A percentile compares a stretch with the other conserved stretches of the same genome.
phyloP scores from a whole-genome alignment of 2,113 vertebrate genomes.

The Chamaea fasciata region DNA sequence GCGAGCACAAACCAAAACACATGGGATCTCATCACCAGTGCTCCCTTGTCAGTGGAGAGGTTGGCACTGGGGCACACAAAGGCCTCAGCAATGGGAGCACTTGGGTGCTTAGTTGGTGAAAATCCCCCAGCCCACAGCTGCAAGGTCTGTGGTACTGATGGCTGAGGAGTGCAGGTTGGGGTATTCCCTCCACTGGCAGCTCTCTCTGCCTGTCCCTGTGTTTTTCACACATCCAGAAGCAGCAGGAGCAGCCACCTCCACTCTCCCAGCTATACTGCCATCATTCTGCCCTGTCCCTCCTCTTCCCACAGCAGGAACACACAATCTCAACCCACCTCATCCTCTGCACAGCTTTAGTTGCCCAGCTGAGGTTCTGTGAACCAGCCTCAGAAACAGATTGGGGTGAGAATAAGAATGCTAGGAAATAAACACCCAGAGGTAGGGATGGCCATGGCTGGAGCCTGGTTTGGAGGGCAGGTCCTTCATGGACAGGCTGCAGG shows the following conservation, averaged over 20 bases:
- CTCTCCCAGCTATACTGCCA: neutral
- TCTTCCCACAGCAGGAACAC: neutral
- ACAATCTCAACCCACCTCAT: neutral
- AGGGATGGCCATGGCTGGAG: neutral
- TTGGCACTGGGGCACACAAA: neutral
- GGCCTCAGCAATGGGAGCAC: neutral
- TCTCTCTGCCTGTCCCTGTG: neutral
- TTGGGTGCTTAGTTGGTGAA: neutral
- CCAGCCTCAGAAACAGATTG: neutral
- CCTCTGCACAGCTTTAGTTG: neutral
- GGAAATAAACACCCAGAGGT: neutral
- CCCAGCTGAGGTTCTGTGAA: neutral
- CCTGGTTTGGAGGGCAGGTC: neutral
- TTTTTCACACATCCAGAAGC: neutral
- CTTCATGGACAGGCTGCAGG: neutral
- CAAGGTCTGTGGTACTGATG: neutral
- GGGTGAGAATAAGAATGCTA: neutral
- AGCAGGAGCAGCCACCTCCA: neutral
- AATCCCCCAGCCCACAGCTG: accelerated
- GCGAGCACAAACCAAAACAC: conserved; percentile 16
- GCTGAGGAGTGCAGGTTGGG: too few relatives aligned
- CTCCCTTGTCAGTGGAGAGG: neutral
- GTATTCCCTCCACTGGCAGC: neutral
- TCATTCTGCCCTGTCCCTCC: neutral
- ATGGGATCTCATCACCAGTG: neutral